Evolutionary conservation across 2,888 invertebrate genomes (phyloP), one percentile per base, ranked within the genome.

Genomic region (Prosopocoilus inquinatus): DNA sequence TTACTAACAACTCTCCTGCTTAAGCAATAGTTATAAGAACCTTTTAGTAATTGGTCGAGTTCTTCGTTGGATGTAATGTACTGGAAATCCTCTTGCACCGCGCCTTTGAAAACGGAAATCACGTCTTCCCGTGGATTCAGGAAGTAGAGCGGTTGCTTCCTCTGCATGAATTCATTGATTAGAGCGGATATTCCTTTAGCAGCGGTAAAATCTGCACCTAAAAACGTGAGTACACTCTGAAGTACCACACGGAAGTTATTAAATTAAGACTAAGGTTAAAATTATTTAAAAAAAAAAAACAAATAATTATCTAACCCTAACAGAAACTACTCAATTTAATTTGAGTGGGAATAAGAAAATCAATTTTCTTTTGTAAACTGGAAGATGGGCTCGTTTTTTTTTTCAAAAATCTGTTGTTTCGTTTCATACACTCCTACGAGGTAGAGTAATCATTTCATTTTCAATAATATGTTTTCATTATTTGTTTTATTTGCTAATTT

Each of bases 181-280:
- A 92, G 71, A 0, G 89, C 84, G 16, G 90, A 89, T 61, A 92
- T 86, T 43, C 91, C 91, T 78, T 91, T 90, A 0, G 92, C 91
- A 12, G 92, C 91, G 5, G 92, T 93, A 71, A 91, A 93, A 78
- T 93, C 93, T 0, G 91, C 89, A 35, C 89, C 90, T 82, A 73
- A 8, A 49, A 34, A 12, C 13, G 8, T 16, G 45, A 41, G 2
- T 16, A 47, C 34, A 46, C 20, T 47, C 33, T 32, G 13, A 47
- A 47, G 28, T 43, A n/a, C 9, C n/a, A 5, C 20, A 28, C 20
- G 20, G 1, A 3, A 3, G 1, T 28, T 4, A 7, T 28, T 28
- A 28, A 28, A 28, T 28, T 28, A 3, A 7, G 20, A 28, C 5
- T 5, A 28, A 3, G 7, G 5, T 28, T 4, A 28, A 28, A 3